Percentiles rank a stretch among this genome's conserved stretches.
Conservation (phyloP, 2,888 invertebrate genomes). For the Arge pagana region DNA sequence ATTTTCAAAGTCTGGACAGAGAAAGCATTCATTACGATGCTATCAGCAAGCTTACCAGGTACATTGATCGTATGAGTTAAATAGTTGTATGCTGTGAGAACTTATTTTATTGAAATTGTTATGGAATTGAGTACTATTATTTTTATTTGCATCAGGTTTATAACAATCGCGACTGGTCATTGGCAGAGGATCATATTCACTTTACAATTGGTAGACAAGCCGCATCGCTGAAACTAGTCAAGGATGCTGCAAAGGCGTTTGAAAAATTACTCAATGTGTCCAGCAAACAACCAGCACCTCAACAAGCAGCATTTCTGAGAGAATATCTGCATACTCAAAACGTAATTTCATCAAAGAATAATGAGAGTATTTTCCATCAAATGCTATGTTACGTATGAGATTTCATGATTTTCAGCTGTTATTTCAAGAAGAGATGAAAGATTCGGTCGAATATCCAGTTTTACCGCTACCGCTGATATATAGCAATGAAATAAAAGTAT, state of each 20-base stretch:
- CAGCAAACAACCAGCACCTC: constrained; percentile 72
- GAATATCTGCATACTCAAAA: constrained; percentile 87
- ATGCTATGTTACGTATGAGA: neutral
- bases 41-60: constrained; percentile 92
- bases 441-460: constrained; percentile 61
- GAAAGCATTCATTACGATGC: constrained; percentile 88
- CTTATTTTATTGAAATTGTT: constrained; percentile 8
- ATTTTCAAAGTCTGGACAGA: constrained; percentile 90
- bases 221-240: constrained; percentile 74
- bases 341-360: constrained; percentile 58
- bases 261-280: constrained; percentile 75
- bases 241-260: constrained; percentile 76
- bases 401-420: constrained; percentile 39
- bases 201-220: constrained; percentile 92
- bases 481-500: constrained; percentile 70
- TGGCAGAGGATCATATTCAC: constrained; percentile 95
- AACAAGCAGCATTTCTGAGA: constrained; percentile 80
- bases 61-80: neutral
- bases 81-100: neutral
- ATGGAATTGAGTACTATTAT: constrained; percentile 2
- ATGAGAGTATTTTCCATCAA: neutral
- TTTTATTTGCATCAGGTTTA: constrained; percentile 64
- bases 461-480: constrained; percentile 78
- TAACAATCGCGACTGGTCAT: constrained; percentile 80
- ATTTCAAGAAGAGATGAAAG: constrained; percentile 45